Conservation (phyloP, 2,888 invertebrate species). For the Melikaiella ostensackeni region DNA sequence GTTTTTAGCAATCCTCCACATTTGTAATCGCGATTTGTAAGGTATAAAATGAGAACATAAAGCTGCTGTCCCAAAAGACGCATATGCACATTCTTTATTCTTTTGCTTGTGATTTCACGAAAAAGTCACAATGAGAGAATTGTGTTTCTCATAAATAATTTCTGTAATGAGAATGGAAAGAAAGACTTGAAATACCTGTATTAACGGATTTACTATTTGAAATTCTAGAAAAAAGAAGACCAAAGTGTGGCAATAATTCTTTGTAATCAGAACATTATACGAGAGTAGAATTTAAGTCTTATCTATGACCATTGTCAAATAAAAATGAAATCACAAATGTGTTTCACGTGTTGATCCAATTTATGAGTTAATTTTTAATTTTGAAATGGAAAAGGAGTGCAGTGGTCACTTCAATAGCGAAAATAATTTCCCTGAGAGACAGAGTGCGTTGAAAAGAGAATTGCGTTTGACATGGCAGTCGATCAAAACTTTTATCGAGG, state of each 20-base stretch:
- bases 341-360: not conserved
- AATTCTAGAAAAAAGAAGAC: no score
- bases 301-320: not conserved
- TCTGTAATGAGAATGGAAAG: no score
- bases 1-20: no score
- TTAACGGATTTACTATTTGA: no score
- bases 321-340: not conserved
- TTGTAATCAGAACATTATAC: no score
- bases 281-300: no score
- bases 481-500: not conserved
- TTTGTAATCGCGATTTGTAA: not conserved
- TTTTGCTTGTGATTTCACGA: not conserved
- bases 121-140: no score
- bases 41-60: constrained; percentile 13
- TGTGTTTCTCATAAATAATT: no score
- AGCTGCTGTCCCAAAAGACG: not conserved
- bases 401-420: not conserved
- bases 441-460: not conserved
- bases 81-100: constrained; percentile 8
- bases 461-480: not conserved
- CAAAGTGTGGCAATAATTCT: no score
- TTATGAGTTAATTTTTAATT: not conserved
- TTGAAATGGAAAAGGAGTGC: not conserved
- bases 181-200: no score
- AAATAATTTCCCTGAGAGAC: not conserved